Evolutionary conservation across 2,797 vertebrate species (phyloP).

Genomic region (Cyprinella venusta): DNA sequence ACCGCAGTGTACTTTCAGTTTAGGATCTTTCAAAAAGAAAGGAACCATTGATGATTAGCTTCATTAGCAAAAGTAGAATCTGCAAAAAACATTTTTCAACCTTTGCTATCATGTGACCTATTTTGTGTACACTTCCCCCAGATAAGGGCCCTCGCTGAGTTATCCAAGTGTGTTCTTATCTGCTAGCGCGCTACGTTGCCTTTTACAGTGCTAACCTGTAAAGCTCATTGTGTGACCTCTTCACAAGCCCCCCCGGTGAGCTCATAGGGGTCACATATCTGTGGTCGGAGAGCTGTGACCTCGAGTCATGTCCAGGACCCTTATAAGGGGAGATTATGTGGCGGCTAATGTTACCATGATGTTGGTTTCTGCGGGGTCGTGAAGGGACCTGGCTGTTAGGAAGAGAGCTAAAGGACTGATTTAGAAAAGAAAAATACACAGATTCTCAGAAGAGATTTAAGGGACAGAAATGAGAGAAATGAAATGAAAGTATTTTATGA

Average conservation of each 20-base stretch:
- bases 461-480: background rate
- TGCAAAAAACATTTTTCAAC: slow-evolving; percentile 19
- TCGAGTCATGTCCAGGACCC: slow-evolving; percentile 1
- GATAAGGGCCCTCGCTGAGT: slow-evolving; percentile 51
- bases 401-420: background rate
- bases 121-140: slow-evolving; percentile 43
- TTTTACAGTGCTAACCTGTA: slow-evolving; percentile 56
- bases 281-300: slow-evolving; percentile 17
- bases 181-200: slow-evolving; percentile 36
- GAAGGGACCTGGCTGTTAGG: too few relatives aligned
- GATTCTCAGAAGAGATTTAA: background rate
- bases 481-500: too few relatives aligned
- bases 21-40: too few relatives aligned
- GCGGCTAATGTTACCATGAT: background rate
- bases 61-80: slow-evolving; percentile 19
- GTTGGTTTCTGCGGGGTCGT: background rate
- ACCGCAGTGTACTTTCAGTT: too few relatives aligned
- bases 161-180: slow-evolving; percentile 53
- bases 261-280: slow-evolving; percentile 32
- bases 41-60: background rate
- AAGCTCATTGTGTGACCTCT: slow-evolving; percentile 47
- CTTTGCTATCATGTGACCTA: slow-evolving; percentile 45
- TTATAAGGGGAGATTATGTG: slow-evolving; percentile 39
- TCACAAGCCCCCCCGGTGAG: slow-evolving; percentile 29
- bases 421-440: background rate